Base-by-base conservation (phyloP, 2,113 vertebrate species). In the Origma solitaria region DNA sequence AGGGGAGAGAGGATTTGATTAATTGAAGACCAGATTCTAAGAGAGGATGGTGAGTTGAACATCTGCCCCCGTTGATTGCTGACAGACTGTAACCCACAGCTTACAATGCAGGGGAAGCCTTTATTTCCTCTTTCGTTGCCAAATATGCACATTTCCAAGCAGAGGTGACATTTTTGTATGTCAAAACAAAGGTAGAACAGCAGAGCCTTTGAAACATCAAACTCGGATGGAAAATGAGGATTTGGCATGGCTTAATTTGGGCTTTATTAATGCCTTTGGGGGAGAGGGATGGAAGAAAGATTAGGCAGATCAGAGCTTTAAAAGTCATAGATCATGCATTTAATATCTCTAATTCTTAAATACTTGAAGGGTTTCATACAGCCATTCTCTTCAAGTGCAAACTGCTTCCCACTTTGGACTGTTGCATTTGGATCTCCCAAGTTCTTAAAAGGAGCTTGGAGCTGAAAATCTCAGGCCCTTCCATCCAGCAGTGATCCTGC, bases 31-130 rank as follows among this genome's bases (percentile, higher is more conserved):
- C 72, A 33, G 50, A 24, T 90, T 90, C 65, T 82, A 54, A 42
- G 86, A 51, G 65, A 83, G 61, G 77, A 9, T 60, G 85, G 75
- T 8, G 57, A 94, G 83, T 96, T 90, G 83, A 93, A 92, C 80
- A 93, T 79, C 90, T 96, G 95, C 72, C 95, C 79, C 65, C 88
- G 86, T 88, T 92, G 95, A 88, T 86, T 79, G 95, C 93, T 96
- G 76, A 42, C 83, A 92, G 88, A 60, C 80, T 88, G 94, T 64
- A 96, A 86, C 40, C 71, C 11, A 33, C 65, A 69, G 80, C 51
- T 88, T 85, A 92, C 54, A 77, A 53, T 17, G 50, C 56, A 58
- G 62, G 23, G 70, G 15, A 90, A 54, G 62, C 7, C 88, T 90
- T 50, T 61, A 64, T 82, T 68, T 86, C 92, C 82, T 80, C 87